phyloP scores from a whole-genome alignment of 37 sponge, comb jelly and placozoan species.

The Crambe crambe region DNA sequence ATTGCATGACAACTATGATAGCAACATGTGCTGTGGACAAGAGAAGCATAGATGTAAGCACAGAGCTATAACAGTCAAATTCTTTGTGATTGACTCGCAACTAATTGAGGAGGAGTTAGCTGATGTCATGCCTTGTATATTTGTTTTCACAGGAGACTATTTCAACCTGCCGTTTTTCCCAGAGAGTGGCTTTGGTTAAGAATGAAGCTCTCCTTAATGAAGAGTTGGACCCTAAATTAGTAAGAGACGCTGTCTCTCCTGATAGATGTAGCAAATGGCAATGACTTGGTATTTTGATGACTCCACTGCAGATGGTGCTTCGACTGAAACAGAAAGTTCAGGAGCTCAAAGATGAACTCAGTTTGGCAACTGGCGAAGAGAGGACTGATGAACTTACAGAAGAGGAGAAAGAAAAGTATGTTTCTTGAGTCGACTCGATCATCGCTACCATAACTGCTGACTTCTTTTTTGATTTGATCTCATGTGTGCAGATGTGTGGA shows the following conservation, averaged over 20 bases:
- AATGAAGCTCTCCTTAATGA: slow-evolving; percentile 96
- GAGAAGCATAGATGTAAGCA: slow-evolving; percentile 86
- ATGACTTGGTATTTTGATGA: not conserved
- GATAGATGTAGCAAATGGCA: no score
- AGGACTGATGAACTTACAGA: slow-evolving; percentile 81
- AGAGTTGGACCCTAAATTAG: slow-evolving; percentile 95
- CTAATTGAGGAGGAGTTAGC: no score
- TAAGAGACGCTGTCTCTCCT: slow-evolving; percentile 25
- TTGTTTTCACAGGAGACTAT: slow-evolving; percentile 80
- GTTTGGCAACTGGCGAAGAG: slow-evolving; percentile 88
- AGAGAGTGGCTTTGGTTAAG: slow-evolving; percentile 96
- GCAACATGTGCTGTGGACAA: slow-evolving; percentile 96
- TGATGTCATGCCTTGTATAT: no score
- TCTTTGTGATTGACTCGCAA: not conserved
- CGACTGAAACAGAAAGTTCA: slow-evolving; percentile 83
- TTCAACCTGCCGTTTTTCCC: slow-evolving; percentile 97
- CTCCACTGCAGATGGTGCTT: slow-evolving; percentile 68
- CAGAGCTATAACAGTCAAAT: not conserved
- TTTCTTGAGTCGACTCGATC: not conserved
- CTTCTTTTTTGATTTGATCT: not conserved
- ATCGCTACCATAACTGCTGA: not conserved
- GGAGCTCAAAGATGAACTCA: slow-evolving; percentile 86
- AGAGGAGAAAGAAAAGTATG: slow-evolving; percentile 79
- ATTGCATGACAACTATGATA: slow-evolving; percentile 98
- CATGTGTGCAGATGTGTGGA: slow-evolving; percentile 61